Evolutionary conservation across 2,113 vertebrate genomes (phyloP).

Genomic region (Castor canadensis): DNA sequence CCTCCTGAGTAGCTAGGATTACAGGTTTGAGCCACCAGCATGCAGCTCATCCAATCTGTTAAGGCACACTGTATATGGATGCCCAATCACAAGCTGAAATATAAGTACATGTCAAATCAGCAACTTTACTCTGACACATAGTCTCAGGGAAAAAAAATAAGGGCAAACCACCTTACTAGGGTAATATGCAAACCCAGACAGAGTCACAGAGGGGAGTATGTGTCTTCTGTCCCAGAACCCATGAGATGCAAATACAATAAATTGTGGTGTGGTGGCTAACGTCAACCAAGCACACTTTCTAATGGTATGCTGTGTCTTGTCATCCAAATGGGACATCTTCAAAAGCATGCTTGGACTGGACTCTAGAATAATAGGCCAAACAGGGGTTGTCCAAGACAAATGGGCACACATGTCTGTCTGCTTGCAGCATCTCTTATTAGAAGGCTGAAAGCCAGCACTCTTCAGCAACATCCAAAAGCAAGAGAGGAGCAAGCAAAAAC

Average conservation of each 20-base stretch:
- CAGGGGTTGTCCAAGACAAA: neutral
- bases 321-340: neutral
- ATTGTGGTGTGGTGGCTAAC: neutral
- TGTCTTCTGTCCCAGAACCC: neutral
- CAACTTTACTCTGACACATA: neutral
- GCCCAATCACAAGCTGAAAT: conserved; percentile 23
- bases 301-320: neutral
- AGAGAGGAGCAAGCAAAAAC: neutral
- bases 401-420: too few species aligned
- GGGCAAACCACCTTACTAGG: too few species aligned
- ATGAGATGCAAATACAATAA: neutral
- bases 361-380: neutral
- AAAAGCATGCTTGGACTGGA: neutral
- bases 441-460: neutral
- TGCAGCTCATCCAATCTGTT: too few species aligned
- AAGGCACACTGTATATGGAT: neutral
- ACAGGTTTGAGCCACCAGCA: too few species aligned
- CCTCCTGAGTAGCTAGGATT: too few species aligned
- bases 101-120: neutral
- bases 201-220: neutral
- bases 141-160: conserved; percentile 13
- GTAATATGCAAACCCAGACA: too few species aligned
- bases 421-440: neutral
- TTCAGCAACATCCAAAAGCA: neutral
- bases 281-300: neutral